Evolutionary conservation across 2,797 vertebrate genomes (phyloP).

Genomic region (Galaxias olidus): DNA sequence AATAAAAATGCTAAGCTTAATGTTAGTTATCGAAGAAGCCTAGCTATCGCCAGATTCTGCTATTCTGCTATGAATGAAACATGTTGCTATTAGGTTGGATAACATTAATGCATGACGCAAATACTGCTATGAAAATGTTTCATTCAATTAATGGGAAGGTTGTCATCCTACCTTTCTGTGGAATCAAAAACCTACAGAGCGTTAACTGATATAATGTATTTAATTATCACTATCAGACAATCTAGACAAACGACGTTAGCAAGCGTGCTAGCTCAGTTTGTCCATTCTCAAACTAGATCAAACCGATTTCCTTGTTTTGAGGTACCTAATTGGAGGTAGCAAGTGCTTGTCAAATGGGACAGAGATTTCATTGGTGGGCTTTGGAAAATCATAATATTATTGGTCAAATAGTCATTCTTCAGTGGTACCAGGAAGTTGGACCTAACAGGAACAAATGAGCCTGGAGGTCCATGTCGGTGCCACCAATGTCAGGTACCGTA

Average conservation of each 20-base stretch:
- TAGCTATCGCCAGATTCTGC: no score
- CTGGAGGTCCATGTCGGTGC: slow-evolving; percentile 11
- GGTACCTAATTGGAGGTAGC: slow-evolving; percentile 43
- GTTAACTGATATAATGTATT: slow-evolving; percentile 1
- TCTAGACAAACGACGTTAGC: slow-evolving; percentile 26
- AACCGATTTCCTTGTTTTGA: slow-evolving; percentile 37
- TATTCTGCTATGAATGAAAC: no score
- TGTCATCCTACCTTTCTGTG: slow-evolving; percentile 43
- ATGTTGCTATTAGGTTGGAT: no score
- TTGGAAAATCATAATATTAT: slow-evolving; percentile 16
- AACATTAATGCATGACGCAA: no score
- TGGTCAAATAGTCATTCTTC: slow-evolving; percentile 30
- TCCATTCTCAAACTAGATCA: slow-evolving; percentile 20
- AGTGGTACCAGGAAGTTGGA: slow-evolving; percentile 34
- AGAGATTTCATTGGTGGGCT: slow-evolving; percentile 46
- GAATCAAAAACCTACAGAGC: background rate
- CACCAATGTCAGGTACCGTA: slow-evolving; percentile 21
- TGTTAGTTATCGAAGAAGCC: no score
- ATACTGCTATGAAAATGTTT: no score
- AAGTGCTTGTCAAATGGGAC: slow-evolving; percentile 26
- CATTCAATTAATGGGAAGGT: background rate
- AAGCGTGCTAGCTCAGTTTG: slow-evolving; percentile 38
- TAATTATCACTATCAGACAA: background rate
- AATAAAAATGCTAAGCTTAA: no score
- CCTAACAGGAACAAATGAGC: slow-evolving; percentile 10